Evolutionary conservation across 2,888 invertebrate species (phyloP).

Genomic region (Macrosoma leucophasiata): DNA sequence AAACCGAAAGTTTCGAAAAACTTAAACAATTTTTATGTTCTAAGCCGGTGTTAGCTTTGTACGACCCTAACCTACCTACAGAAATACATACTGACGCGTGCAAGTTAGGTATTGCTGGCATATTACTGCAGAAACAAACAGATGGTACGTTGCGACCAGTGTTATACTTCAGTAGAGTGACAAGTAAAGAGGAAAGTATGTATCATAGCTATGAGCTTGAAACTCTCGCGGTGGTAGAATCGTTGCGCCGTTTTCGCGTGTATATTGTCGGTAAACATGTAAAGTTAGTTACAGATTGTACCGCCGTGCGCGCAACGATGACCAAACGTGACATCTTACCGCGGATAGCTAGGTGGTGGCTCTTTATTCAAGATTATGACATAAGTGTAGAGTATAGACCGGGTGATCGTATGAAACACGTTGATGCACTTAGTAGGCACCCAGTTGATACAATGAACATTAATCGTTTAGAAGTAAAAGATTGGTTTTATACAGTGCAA

Average conservation of each 20-base stretch:
- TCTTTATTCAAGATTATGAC: slow-evolving; percentile 33
- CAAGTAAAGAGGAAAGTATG: slow-evolving; percentile 26
- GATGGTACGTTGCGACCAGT: slow-evolving; percentile 27
- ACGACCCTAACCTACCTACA: slow-evolving; percentile 22
- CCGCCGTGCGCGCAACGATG: slow-evolving; percentile 30
- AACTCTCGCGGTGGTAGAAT: slow-evolving; percentile 34
- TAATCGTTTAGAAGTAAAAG: slow-evolving; percentile 19
- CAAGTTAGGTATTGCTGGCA: slow-evolving; percentile 27
- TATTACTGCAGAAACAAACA: slow-evolving; percentile 29
- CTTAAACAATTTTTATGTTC: slow-evolving; percentile 12
- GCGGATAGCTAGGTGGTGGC: slow-evolving; percentile 35
- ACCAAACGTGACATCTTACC: slow-evolving; percentile 30
- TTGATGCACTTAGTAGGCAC: slow-evolving; percentile 36
- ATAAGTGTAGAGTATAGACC: slow-evolving; percentile 34
- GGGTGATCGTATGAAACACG: slow-evolving; percentile 33
- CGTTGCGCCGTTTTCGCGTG: slow-evolving; percentile 27
- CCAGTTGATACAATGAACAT: slow-evolving; percentile 22
- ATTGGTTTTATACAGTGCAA: slow-evolving; percentile 28
- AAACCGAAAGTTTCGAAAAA: slow-evolving; percentile 18
- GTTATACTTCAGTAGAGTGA: slow-evolving; percentile 31
- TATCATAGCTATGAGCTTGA: slow-evolving; percentile 41
- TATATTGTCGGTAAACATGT: slow-evolving; percentile 27
- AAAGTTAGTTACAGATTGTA: slow-evolving; percentile 31
- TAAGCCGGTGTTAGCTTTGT: slow-evolving; percentile 24
- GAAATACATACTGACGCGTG: slow-evolving; percentile 34